Percentiles rank a stretch among this genome's conserved stretches.
phyloP scores from a whole-genome alignment of 2,888 invertebrate genomes.

The Tachina lurida region DNA sequence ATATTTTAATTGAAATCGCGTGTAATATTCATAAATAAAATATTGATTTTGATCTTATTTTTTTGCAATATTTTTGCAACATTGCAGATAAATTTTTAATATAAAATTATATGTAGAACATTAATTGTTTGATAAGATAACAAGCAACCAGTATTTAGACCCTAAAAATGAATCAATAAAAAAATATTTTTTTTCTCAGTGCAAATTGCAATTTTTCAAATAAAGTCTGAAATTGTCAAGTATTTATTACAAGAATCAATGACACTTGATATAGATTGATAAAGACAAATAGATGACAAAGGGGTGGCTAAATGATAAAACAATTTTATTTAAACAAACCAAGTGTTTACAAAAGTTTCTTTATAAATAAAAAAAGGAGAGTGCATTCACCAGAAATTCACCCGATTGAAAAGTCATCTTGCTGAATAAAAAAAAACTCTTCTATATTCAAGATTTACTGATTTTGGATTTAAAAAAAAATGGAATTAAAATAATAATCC shows the following conservation, averaged over 20 bases:
- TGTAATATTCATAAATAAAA: too few relatives aligned
- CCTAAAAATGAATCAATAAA: conserved; percentile 3
- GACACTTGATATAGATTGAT: not conserved
- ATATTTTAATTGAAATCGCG: too few relatives aligned
- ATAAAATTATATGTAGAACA: not conserved
- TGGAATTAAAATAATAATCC: too few relatives aligned
- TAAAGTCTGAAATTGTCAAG: not conserved
- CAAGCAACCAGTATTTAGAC: not conserved
- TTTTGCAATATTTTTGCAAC: not conserved
- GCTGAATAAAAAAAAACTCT: too few relatives aligned
- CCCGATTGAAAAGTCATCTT: too few relatives aligned
- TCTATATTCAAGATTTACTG: too few relatives aligned
- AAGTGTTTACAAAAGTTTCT: too few relatives aligned
- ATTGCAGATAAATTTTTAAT: not conserved
- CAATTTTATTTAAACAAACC: too few relatives aligned
- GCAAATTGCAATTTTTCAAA: not conserved
- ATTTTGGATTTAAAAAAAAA: too few relatives aligned
- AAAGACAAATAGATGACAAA: conserved; percentile 6
- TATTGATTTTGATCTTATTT: not conserved
- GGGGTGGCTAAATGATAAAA: not conserved
- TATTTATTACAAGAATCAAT: not conserved
- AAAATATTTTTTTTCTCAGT: not conserved
- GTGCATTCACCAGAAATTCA: too few relatives aligned
- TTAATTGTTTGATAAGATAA: conserved; percentile 17
- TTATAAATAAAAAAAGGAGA: too few relatives aligned